Evolutionary conservation across 2,888 invertebrate genomes (phyloP), one percentile per base, ranked within the genome.

Genomic region (Hydrotaea diabolus): DNA sequence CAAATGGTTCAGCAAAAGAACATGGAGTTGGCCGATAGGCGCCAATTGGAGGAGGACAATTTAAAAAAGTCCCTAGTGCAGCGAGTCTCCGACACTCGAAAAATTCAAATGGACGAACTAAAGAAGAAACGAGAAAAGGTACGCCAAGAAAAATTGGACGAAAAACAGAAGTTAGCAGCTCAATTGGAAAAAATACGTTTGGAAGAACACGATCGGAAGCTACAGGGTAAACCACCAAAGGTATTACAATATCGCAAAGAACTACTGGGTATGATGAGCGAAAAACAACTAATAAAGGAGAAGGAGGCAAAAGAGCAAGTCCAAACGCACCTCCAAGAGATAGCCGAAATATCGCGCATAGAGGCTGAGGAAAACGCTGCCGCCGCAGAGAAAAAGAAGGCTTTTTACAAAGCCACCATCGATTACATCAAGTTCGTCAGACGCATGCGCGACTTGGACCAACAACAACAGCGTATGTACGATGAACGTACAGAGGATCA

Each of bases 401-500:
- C 88, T 0, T 80, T 89, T 7, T 84, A 88, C 13, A 81, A 85
- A 1, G 88, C 89, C 15, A 90, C 89, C 0, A 66, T 87, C 11
- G 90, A 91, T 17, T 91, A 89, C 73, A 87, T 91, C 2, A 82
- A 75, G 0, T 92, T 91, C 78, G 86, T 89, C 15, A 87, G 88
- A 0, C 87, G 88, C 2, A 88, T 91, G 88, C 89, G 89, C 0
- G 66, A 85, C 0, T 85, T 91, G 2, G 88, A 88, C 19, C 59
- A 87, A 19, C 88, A 90, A 23, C 87, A 88, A 17, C 87, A 89
- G n/a, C 86, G 88, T 74, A 87, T 87, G 87, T 83, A 87, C 59
- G 82, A 88, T 17, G 87, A 87, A 5, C 90, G 90, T 75, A 87
- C 77, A 3, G 88, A 89, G 7, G 91, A 91, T 62, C 86, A 91